phyloP scores from a whole-genome alignment of 2,888 invertebrate genomes.

The Stenoptilia bipunctidactyla region DNA sequence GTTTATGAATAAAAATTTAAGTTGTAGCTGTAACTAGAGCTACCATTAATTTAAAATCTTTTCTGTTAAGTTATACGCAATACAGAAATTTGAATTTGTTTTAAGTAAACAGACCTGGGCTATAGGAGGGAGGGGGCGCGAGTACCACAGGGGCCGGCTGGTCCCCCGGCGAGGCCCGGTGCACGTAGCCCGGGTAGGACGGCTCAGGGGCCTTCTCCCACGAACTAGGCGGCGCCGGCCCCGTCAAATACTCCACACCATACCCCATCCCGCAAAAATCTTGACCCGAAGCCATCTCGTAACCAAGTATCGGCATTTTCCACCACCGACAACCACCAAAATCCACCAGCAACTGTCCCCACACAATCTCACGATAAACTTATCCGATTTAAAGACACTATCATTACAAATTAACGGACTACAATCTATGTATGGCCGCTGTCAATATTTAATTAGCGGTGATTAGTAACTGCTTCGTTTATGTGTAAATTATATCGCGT shows the following conservation, averaged over 20 bases:
- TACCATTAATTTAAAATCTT: too few species aligned
- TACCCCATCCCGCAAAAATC: constrained; percentile 43
- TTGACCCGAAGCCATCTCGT: constrained; percentile 47
- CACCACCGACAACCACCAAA: constrained; percentile 22
- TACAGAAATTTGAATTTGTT: too few species aligned
- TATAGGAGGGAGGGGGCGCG: constrained; percentile 14
- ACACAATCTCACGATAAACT: too few species aligned
- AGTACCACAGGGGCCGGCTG: constrained; percentile 4
- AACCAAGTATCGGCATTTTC: constrained; percentile 59
- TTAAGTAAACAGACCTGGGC: constrained; percentile 32
- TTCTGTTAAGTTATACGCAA: too few species aligned
- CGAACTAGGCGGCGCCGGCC: constrained; percentile 23
- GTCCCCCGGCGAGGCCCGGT: constrained; percentile 27
- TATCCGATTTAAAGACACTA: too few species aligned
- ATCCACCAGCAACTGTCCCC: constrained; percentile 29
- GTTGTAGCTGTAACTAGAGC: too few species aligned
- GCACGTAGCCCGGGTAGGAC: constrained; percentile 24
- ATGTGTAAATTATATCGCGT: too few species aligned
- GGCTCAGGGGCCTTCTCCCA: constrained; percentile 45
- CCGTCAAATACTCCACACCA: constrained; percentile 32
- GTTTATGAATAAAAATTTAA: too few species aligned
- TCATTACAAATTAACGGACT: too few species aligned
- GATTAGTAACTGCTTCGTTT: too few species aligned
- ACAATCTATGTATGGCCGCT: too few species aligned
- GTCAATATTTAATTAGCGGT: too few species aligned